Conservation (phyloP, 2,888 invertebrate genomes). For the Patella pellucida region DNA sequence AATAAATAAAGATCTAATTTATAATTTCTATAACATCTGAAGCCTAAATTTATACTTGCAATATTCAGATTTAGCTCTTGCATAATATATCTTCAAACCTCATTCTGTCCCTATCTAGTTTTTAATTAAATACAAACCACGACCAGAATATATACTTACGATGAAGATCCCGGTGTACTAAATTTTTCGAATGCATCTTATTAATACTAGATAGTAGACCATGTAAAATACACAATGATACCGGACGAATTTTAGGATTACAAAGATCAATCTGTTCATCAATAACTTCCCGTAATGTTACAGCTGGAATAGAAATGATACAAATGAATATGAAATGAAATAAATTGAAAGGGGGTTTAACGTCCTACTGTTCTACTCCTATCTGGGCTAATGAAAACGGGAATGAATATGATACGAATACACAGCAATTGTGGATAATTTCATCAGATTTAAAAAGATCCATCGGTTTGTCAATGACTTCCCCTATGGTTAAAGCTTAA, state of each 20-base stretch:
- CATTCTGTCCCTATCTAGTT: too few relatives aligned
- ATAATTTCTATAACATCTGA: too few relatives aligned
- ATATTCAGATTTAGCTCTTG: too few relatives aligned
- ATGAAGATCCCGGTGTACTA: slow-evolving; percentile 56
- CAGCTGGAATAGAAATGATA: slow-evolving; percentile 39
- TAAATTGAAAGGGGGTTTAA: too few relatives aligned
- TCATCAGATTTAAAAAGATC: slow-evolving; percentile 25
- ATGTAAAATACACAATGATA: slow-evolving; percentile 52
- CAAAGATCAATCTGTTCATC: slow-evolving; percentile 42
- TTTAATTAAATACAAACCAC: too few relatives aligned
- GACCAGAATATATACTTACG: slow-evolving; percentile 34
- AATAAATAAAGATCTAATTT: too few relatives aligned
- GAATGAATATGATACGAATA: neutral
- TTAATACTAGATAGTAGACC: slow-evolving; percentile 45
- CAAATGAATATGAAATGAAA: neutral
- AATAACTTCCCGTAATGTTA: slow-evolving; percentile 48
- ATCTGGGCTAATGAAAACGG: too few relatives aligned
- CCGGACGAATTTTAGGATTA: slow-evolving; percentile 36
- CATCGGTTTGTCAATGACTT: slow-evolving; percentile 50
- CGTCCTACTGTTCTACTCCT: too few relatives aligned
- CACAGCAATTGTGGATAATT: slow-evolving; percentile 48
- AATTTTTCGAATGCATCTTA: slow-evolving; percentile 45
- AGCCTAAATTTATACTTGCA: too few relatives aligned
- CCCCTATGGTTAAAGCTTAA: slow-evolving; percentile 48
- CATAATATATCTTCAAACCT: too few relatives aligned